A percentile compares a stretch with the other conserved stretches of the same genome.
Evolutionary conservation across 2,888 invertebrate genomes (phyloP).

Genomic region (Bhutanitis thaidina): DNA sequence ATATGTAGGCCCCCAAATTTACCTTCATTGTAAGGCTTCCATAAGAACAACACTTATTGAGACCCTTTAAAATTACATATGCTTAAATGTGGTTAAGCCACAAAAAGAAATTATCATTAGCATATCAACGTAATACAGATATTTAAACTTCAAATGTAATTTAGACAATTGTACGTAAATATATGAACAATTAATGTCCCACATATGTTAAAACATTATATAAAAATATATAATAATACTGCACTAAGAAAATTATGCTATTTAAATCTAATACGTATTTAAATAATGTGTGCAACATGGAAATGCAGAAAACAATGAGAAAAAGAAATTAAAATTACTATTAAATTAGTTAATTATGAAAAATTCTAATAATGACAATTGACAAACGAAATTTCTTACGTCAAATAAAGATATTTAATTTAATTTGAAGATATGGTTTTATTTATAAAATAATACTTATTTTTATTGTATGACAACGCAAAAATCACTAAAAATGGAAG

Average conservation of each 20-base stretch:
- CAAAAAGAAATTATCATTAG: too few species aligned
- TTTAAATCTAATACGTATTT: neutral
- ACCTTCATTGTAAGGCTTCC: slow-evolving; percentile 2
- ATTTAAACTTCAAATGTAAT: neutral
- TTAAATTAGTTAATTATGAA: too few species aligned
- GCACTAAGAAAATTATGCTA: neutral
- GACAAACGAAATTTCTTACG: too few species aligned
- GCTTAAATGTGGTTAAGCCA: too few species aligned
- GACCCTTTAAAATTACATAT: too few species aligned
- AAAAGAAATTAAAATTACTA: too few species aligned
- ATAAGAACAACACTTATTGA: neutral
- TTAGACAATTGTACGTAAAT: neutral
- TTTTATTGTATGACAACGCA: neutral
- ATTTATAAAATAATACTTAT: neutral
- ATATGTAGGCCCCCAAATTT: slow-evolving; percentile 11
- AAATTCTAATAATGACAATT: too few species aligned
- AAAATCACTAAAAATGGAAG: neutral
- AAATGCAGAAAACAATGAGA: slow-evolving; percentile 12
- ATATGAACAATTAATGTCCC: neutral
- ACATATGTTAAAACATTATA: too few species aligned
- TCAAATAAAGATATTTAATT: too few species aligned
- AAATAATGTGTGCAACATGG: slow-evolving; percentile 4
- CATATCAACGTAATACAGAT: neutral
- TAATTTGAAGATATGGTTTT: too few species aligned
- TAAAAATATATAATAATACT: slow-evolving; percentile 10